Conservation (phyloP, 2,888 invertebrate genomes). For the Therioaphis trifolii region DNA sequence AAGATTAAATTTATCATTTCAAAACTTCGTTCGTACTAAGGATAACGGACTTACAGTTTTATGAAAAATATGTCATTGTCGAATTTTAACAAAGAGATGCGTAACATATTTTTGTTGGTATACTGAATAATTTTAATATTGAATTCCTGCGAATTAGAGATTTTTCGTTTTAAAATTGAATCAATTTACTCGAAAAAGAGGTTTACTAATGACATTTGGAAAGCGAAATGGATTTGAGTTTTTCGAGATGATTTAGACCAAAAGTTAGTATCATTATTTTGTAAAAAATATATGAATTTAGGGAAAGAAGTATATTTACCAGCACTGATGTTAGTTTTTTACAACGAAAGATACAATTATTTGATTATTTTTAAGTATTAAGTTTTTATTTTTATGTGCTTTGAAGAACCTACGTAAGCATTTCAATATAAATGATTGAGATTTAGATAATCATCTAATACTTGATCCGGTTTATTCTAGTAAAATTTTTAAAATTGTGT, state of each 20-base stretch:
- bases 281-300: background rate
- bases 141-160: background rate
- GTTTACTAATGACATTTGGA: background rate
- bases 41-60: no score
- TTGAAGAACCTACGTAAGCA: background rate
- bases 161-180: background rate
- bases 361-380: conserved; percentile 21
- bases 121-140: background rate
- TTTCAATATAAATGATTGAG: conserved; percentile 24
- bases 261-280: background rate
- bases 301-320: background rate
- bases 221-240: background rate
- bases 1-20: background rate
- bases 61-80: background rate
- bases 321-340: background rate
- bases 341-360: background rate
- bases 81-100: background rate
- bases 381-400: conserved; percentile 19
- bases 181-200: background rate
- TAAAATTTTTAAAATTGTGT: no score
- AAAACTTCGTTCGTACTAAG: no score
- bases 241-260: background rate
- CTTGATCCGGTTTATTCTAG: background rate
- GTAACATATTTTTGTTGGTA: background rate
- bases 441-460: conserved; percentile 2